Percentiles rank a stretch among this genome's conserved stretches.
Conservation (phyloP, 2,888 invertebrate genomes). For the Oeneis ivallda region DNA sequence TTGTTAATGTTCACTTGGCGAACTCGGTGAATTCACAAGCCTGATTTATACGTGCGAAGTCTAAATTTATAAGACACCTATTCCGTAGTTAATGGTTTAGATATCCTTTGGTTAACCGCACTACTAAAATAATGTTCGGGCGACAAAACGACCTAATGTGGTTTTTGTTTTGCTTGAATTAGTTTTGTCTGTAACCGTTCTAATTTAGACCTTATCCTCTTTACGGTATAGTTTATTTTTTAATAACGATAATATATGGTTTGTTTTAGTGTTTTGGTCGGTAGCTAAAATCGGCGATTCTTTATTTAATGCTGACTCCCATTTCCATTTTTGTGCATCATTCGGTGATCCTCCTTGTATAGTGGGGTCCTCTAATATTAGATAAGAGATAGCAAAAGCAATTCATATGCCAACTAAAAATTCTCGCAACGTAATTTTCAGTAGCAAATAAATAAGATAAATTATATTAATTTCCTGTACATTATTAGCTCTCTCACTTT, state of each 20-base stretch:
- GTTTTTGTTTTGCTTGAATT: conserved; percentile 42
- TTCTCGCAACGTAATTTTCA: neutral
- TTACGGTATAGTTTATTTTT: neutral
- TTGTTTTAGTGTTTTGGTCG: conserved; percentile 2
- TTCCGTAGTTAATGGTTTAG: conserved; percentile 66
- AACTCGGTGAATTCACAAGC: conserved; percentile 18
- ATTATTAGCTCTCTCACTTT: neutral
- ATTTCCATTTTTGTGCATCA: neutral
- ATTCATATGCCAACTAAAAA: too few species aligned
- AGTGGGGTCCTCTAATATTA: neutral
- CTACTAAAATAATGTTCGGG: conserved; percentile 65
- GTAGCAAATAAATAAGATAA: too few species aligned
- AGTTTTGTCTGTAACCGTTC: conserved; percentile 27
- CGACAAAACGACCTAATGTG: conserved; percentile 51
- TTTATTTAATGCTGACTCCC: neutral
- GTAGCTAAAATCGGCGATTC: neutral
- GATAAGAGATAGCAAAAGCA: too few species aligned
- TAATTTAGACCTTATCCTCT: conserved; percentile 6
- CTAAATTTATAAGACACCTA: conserved; percentile 65
- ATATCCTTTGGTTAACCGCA: conserved; percentile 64
- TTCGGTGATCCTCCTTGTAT: neutral
- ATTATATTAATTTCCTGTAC: too few species aligned
- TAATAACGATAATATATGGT: neutral
- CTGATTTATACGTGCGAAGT: conserved; percentile 73
- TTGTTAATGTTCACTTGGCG: conserved; percentile 4